These are phyloP conservation scores for Clupea harengus DNA, from an alignment of 2,113 vertebrate species.

Conservation along the genomic window DNA sequence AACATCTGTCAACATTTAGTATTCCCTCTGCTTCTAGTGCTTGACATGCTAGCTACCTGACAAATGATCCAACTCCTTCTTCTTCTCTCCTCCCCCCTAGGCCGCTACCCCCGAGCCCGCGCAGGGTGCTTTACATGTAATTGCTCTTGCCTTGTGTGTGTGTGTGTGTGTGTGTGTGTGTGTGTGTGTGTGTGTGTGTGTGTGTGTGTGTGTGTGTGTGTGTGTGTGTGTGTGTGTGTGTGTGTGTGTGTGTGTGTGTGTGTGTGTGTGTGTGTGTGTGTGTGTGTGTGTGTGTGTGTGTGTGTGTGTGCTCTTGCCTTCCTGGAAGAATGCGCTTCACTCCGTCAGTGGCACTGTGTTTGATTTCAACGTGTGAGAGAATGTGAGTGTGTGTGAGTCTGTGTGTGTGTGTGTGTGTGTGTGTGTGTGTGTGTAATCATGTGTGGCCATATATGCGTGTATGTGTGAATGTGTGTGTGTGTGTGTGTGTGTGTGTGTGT, in stretches of 20 bases:
- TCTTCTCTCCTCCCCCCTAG: not conserved
- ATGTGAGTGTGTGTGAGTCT: not conserved
- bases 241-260: too few species aligned
- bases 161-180: too few species aligned
- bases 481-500: not conserved
- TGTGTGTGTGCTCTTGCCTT: conserved; percentile 17
- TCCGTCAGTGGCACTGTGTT: not conserved
- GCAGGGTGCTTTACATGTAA: conserved; percentile 19
- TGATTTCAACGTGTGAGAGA: conserved; percentile 5
- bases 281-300: too few species aligned
- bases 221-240: too few species aligned
- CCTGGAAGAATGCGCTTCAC: not conserved
- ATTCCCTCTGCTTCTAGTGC: not conserved
- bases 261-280: too few species aligned
- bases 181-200: too few species aligned
- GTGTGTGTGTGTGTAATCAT: not conserved
- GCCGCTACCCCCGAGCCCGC: not conserved
- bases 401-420: not conserved
- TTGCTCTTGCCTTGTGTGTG: conserved; percentile 18
- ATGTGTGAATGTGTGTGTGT: not conserved
- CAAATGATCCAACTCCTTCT: not conserved
- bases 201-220: too few species aligned
- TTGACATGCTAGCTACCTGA: conserved; percentile 7
- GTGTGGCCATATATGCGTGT: not conserved
- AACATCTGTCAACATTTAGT: conserved; percentile 37